These are phyloP conservation scores for Rissa tridactyla DNA, from an alignment of 2,113 vertebrate genomes.

Conservation along the genomic window DNA sequence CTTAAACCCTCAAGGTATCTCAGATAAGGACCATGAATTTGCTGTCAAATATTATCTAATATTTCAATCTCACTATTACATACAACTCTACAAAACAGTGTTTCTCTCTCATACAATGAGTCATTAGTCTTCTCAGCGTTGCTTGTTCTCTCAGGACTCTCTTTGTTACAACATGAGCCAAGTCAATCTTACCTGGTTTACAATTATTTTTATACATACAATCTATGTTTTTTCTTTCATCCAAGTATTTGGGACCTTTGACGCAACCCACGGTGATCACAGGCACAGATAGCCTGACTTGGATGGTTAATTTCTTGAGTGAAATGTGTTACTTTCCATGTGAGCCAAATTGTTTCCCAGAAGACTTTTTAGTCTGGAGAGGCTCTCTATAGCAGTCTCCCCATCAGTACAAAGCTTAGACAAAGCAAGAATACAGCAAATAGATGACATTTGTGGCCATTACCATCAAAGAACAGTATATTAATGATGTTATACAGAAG, in stretches of 20 bases:
- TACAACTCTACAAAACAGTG: background rate
- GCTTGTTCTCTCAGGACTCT: background rate
- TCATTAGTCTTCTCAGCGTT: background rate
- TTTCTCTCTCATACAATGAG: background rate
- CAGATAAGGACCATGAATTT: background rate
- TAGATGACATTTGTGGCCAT: constrained; percentile 57
- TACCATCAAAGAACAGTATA: constrained; percentile 50
- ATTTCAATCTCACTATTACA: background rate
- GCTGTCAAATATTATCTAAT: background rate
- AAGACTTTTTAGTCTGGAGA: constrained; percentile 2
- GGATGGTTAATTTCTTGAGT: background rate
- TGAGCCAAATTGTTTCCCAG: constrained; percentile 39
- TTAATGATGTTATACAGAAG: constrained; percentile 61
- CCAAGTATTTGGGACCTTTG: background rate
- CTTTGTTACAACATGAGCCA: background rate
- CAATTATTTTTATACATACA: background rate
- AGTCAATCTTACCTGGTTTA: background rate
- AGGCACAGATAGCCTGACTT: background rate
- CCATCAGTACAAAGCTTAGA: constrained; percentile 19
- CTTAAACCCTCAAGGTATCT: background rate
- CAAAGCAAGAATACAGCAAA: constrained; percentile 31
- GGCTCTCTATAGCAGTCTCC: background rate
- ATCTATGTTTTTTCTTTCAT: background rate
- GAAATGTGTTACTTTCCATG: background rate
- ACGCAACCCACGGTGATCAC: background rate